Base-by-base conservation (phyloP, 2,113 vertebrate species). In the Pica pica region DNA sequence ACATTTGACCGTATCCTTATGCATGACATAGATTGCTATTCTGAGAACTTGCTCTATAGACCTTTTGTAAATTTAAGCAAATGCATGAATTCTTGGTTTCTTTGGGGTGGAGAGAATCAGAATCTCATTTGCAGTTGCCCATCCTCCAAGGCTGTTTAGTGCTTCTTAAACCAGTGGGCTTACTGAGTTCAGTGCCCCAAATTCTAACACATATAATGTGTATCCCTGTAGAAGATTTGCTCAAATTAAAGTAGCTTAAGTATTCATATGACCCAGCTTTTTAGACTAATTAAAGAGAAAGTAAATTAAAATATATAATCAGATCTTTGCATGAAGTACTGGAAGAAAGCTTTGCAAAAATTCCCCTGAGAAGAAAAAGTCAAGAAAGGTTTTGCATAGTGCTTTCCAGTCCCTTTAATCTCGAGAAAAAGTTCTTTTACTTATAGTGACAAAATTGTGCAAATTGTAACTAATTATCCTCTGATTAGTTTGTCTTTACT, bases 221-320 rank as follows among this genome's bases (percentile, higher is more conserved):
- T 83, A 47, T 86, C 83, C 50, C 55, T 67, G 90, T 47, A 94
- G 87, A 97, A 94, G 75, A 90, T 80, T 80, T 91, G 55, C 47
- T 93, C 47, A 88, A 94, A 95, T 96, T 95, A 77, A 86, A 94
- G 60, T 70, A 41, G 35, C 56, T 96, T 95, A 93, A 96, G 94
- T 97, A 96, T 94, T 96, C 92, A 89, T 86, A 59, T 96, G 88
- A 93, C 94, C 83, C 31, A 96, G 82, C 90, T 96, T 97, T 95
- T 94, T 88, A 63, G 56, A 91, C 82, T 96, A 90, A 97, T 96
- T 95, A 60, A 69, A 83, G 79, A 60, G 71, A 86, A 95, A 96
- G 65, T 78, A 76, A 97, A 94, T 93, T 93, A 83, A 95, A 96
- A 94, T 83, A 64, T 46, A 49, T 96, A 75, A 97, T 94, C 92